phyloP scores from a whole-genome alignment of 2,113 vertebrate species.

The Macroglossus sobrinus region DNA sequence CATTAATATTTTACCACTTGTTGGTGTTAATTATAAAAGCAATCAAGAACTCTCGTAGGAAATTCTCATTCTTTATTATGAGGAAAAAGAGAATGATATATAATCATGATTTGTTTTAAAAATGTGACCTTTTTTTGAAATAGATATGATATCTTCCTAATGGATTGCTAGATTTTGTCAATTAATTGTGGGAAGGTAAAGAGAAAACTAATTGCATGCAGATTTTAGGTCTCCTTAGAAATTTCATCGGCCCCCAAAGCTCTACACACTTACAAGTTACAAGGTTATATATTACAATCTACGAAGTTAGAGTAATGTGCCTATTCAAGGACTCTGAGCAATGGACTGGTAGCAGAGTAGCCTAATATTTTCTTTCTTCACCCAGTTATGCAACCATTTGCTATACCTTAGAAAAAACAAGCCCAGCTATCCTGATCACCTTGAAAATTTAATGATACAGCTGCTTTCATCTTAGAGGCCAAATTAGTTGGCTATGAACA shows the following conservation, averaged over 20 bases:
- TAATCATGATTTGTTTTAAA: background rate
- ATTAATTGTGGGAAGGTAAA: background rate
- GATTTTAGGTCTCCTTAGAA: background rate
- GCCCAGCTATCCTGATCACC: background rate
- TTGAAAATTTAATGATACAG: background rate
- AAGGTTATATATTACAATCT: background rate
- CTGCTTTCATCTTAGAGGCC: background rate
- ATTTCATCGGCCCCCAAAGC: background rate
- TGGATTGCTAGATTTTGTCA: background rate
- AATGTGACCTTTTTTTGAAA: background rate
- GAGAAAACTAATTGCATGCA: background rate
- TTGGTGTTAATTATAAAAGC: background rate
- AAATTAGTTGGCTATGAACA: background rate
- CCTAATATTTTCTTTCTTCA: background rate
- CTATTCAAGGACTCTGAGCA: background rate
- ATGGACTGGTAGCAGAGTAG: background rate
- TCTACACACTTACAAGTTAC: background rate
- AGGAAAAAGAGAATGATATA: background rate
- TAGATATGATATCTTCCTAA: background rate
- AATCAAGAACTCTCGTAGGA: background rate
- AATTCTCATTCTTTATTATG: background rate
- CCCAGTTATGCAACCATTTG: background rate
- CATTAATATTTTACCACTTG: background rate
- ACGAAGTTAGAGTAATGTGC: background rate
- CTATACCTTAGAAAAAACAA: background rate